phyloP scores from a whole-genome alignment of 2,888 invertebrate species.

The Cryptophagus acutangulus region DNA sequence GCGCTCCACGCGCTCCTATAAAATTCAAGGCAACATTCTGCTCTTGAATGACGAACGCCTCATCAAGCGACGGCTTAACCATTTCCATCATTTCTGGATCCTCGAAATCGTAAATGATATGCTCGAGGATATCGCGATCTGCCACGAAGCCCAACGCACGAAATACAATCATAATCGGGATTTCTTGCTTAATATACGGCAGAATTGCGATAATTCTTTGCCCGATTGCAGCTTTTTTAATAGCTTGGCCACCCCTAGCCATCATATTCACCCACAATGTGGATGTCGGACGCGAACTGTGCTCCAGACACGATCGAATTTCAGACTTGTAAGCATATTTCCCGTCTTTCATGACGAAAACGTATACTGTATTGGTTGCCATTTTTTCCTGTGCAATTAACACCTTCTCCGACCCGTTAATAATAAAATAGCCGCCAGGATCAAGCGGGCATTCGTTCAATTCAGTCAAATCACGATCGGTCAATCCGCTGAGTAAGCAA shows the following conservation, averaged over 20 bases:
- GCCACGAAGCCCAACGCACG: slow-evolving; percentile 97
- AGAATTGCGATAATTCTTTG: slow-evolving; percentile 96
- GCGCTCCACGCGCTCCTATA: slow-evolving; percentile 94
- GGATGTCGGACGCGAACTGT: slow-evolving; percentile 92
- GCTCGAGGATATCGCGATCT: slow-evolving; percentile 97
- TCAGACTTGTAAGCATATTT: slow-evolving; percentile 99
- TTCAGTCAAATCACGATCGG: slow-evolving; percentile 98
- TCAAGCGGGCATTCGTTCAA: slow-evolving; percentile 98
- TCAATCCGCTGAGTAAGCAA: slow-evolving; percentile 87
- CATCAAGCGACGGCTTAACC: slow-evolving; percentile 97
- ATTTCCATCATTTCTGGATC: slow-evolving; percentile 99
- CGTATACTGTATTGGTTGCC: slow-evolving; percentile 99
- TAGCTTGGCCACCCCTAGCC: slow-evolving; percentile 96
- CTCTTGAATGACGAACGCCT: slow-evolving; percentile 99
- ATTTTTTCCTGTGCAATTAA: slow-evolving; percentile 99
- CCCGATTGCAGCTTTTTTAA: slow-evolving; percentile 98
- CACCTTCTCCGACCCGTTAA: slow-evolving; percentile 92
- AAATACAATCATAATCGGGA: slow-evolving; percentile 99
- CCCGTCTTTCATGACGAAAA: slow-evolving; percentile 99
- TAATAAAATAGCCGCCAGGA: slow-evolving; percentile 99
- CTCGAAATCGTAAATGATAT: slow-evolving; percentile 99
- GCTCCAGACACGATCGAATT: slow-evolving; percentile 90
- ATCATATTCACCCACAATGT: slow-evolving; percentile 99
- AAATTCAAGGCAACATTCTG: slow-evolving; percentile 98
- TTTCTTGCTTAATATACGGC: slow-evolving; percentile 98